These are phyloP conservation scores for Acestrorhynchus altus DNA, from an alignment of 2,797 vertebrate species.

Conservation along the genomic window DNA sequence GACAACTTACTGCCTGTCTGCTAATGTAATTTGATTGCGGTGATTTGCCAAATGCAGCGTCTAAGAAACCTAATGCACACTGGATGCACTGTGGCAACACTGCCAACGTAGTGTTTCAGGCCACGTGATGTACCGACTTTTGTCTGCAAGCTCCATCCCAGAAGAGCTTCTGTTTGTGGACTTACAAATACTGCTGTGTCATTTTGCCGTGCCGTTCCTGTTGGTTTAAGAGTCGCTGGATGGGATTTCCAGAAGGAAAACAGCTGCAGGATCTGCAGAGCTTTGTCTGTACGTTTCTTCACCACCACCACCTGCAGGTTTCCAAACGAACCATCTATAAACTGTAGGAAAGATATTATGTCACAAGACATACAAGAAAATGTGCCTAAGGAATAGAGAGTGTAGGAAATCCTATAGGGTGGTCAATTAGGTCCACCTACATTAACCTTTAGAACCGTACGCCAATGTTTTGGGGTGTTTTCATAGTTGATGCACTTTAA, in stretches of 20 bases:
- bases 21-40: slow-evolving; percentile 46
- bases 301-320: slow-evolving; percentile 11
- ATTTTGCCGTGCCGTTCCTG: not conserved
- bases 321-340: slow-evolving; percentile 5
- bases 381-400: not conserved
- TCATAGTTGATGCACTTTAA: too few relatives aligned
- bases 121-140: not conserved
- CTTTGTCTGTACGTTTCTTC: not conserved
- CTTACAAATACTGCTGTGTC: not conserved
- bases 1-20: slow-evolving; percentile 54
- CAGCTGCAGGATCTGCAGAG: not conserved
- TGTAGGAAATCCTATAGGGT: not conserved
- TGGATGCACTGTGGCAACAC: slow-evolving; percentile 11
- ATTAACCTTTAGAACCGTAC: too few relatives aligned
- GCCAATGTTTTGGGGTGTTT: too few relatives aligned
- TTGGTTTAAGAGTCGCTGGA: not conserved
- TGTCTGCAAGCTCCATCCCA: slow-evolving; percentile 9
- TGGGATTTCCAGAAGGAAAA: slow-evolving; percentile 1
- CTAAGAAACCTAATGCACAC: slow-evolving; percentile 32
- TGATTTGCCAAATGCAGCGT: slow-evolving; percentile 41
- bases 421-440: not conserved
- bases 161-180: slow-evolving; percentile 19
- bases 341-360: not conserved
- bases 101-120: not conserved
- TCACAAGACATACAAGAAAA: not conserved